These are phyloP conservation scores for Heteropelma amictum DNA, from an alignment of 2,888 invertebrate species.

Conservation along the genomic window DNA sequence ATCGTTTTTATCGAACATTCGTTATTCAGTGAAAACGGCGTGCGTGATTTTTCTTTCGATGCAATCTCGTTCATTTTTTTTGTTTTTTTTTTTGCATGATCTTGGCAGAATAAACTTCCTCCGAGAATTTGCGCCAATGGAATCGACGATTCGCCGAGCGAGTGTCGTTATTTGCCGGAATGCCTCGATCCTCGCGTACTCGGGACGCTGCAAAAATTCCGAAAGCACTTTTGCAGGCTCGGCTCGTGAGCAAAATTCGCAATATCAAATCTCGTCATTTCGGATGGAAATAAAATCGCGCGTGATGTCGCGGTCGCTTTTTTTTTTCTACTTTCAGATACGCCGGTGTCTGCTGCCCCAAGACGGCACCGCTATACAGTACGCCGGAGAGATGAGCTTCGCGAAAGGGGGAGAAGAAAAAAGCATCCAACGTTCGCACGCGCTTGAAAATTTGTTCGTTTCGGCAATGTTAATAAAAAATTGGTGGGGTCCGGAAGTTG, in stretches of 20 bases:
- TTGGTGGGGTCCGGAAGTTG: no score
- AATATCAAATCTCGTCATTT: no score
- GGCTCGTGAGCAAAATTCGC: slow-evolving; percentile 10
- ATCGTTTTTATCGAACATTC: not conserved
- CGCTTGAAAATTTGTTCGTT: no score
- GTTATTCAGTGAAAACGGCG: no score
- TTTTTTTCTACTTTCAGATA: slow-evolving; percentile 14
- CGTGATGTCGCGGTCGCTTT: not conserved
- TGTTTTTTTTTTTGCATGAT: not conserved
- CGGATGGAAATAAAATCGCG: not conserved
- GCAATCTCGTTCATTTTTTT: not conserved
- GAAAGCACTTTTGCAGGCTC: slow-evolving; percentile 19
- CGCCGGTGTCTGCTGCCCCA: slow-evolving; percentile 34
- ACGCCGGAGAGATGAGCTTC: not conserved
- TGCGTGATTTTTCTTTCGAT: no score
- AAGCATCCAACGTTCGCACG: no score
- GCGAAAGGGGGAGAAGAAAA: not conserved
- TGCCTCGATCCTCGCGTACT: slow-evolving; percentile 28
- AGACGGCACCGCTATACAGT: not conserved
- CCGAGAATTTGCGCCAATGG: slow-evolving; percentile 12
- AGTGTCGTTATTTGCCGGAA: slow-evolving; percentile 30
- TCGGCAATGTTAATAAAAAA: no score
- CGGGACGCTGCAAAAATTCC: slow-evolving; percentile 20
- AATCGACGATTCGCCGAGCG: slow-evolving; percentile 18
- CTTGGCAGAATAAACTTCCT: not conserved